Evolutionary conservation across 2,113 vertebrate species (phyloP).

Genomic region (Centropus bengalensis): DNA sequence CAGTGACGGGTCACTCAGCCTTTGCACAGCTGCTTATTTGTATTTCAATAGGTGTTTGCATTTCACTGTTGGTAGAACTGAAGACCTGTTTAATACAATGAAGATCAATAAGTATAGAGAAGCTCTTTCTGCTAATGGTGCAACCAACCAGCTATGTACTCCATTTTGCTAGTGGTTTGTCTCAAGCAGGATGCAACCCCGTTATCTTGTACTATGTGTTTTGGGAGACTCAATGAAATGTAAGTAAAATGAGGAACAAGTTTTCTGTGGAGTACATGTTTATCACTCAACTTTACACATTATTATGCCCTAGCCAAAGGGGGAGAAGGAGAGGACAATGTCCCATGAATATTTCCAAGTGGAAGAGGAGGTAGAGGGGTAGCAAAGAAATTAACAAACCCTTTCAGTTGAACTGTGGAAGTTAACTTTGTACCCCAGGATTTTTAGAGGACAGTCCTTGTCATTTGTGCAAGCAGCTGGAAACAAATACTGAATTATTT

Average conservation of each 20-base stretch:
- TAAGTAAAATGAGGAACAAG: background rate
- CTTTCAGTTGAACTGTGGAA: background rate
- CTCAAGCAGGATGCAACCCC: background rate
- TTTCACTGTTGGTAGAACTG: background rate
- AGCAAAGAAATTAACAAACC: background rate
- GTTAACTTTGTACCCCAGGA: background rate
- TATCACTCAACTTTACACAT: background rate
- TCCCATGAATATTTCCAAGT: background rate
- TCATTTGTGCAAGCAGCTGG: background rate
- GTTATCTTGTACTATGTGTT: background rate
- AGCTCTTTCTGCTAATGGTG: background rate
- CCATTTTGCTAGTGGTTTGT: background rate
- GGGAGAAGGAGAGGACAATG: background rate
- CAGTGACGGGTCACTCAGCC: background rate
- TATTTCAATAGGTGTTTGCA: background rate
- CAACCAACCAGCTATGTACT: rapidly evolving
- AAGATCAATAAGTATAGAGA: background rate
- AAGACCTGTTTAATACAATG: background rate
- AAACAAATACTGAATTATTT: background rate
- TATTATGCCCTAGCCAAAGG: background rate
- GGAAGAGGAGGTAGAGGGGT: background rate
- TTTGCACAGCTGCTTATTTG: background rate
- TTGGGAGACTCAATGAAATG: background rate
- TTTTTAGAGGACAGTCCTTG: background rate
- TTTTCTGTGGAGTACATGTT: background rate